phyloP scores from a whole-genome alignment of 2,113 vertebrate species.

The Nannospalax galili region DNA sequence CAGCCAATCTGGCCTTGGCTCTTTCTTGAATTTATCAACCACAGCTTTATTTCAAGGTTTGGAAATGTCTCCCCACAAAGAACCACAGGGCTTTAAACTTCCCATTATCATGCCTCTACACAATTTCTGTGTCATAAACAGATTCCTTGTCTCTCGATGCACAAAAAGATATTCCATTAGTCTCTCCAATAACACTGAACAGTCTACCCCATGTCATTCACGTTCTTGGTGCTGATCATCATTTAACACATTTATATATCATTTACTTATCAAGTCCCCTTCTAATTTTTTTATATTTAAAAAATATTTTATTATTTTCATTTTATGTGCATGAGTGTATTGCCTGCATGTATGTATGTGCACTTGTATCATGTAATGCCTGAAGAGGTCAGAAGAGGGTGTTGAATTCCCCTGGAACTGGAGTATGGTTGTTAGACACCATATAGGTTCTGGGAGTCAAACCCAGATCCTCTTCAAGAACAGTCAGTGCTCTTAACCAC shows the following conservation, averaged over 20 bases:
- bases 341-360: no score
- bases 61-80: neutral
- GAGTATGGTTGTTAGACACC: no score
- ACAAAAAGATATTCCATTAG: neutral
- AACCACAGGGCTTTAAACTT: neutral
- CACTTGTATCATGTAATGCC: no score
- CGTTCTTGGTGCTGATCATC: neutral
- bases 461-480: no score
- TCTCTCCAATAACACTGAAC: neutral
- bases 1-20: neutral
- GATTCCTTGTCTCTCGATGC: neutral
- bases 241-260: neutral
- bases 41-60: neutral
- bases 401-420: no score
- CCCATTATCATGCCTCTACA: neutral
- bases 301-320: no score
- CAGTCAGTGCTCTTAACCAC: no score
- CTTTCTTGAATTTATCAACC: neutral
- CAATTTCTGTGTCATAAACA: neutral
- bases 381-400: no score
- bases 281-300: no score
- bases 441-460: no score
- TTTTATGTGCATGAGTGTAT: no score
- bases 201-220: neutral
- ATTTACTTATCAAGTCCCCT: neutral